Evolutionary conservation across 92 coral and sea anemone species (phyloP).

Genomic region (Heliopora coerulea): DNA sequence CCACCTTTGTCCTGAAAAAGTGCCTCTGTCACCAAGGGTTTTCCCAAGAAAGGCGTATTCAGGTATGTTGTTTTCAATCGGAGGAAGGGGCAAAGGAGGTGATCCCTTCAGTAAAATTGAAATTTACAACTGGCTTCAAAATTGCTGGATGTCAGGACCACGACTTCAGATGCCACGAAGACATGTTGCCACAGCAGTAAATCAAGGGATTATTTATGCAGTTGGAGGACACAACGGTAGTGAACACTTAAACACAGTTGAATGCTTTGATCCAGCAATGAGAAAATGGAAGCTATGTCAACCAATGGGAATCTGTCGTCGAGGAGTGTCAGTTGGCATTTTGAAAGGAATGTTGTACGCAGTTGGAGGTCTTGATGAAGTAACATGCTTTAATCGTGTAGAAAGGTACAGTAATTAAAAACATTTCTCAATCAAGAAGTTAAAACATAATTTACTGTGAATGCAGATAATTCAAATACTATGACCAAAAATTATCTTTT

Average conservation of each 20-base stretch:
- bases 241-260: conserved; percentile 88
- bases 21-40: conserved; percentile 63
- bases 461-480: no score
- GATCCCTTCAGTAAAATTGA: conserved; percentile 91
- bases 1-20: conserved; percentile 69
- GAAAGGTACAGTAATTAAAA: conserved; percentile 82
- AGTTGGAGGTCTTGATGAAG: conserved; percentile 94
- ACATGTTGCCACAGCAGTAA: conserved; percentile 89
- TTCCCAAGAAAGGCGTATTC: conserved; percentile 80
- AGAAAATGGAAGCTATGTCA: conserved; percentile 73
- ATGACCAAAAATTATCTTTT: no score
- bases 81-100: conserved; percentile 97
- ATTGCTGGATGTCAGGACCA: conserved; percentile 85
- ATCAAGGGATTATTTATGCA: conserved; percentile 83
- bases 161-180: conserved; percentile 79
- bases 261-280: conserved; percentile 79
- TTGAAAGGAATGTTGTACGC: conserved; percentile 89
- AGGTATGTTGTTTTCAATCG: conserved; percentile 72
- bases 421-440: background rate
- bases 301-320: conserved; percentile 81
- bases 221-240: conserved; percentile 97
- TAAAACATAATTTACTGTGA: no score
- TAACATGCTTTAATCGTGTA: conserved; percentile 88
- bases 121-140: conserved; percentile 86
- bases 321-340: conserved; percentile 97